Base-by-base conservation (phyloP, 2,797 vertebrate genomes). In the Melanotaenia pygmaea region DNA sequence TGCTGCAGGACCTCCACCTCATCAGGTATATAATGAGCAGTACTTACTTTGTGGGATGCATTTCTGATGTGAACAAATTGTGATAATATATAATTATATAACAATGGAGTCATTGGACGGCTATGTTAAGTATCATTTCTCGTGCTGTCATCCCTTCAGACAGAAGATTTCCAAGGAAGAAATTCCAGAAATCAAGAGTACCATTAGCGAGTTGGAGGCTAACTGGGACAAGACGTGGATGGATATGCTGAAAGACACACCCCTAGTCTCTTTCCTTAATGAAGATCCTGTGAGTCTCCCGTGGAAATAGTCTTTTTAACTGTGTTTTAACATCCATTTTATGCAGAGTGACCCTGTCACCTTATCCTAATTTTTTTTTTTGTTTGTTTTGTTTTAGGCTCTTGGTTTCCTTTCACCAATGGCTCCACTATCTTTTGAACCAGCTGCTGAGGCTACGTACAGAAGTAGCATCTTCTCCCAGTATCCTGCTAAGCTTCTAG, bases 181-280 rank as follows among this genome's bases (percentile, higher is more conserved):
- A 64, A 62, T 87, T 65, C 85, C 91, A 45, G 86, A 89, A 74
- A 24, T 91, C n/a, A 88, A 59, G 50, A 73, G 24, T 45, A 84
- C 80, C 7, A 26, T 95, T 83, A 69, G 26, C 65, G 89, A 86
- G 70, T 77, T 93, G 77, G 89, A 96, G 54, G 68, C 67, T 11
- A 75, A 91, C 3, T 98, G 96, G 96, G 81, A 96, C 80, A 88
- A 54, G 4, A 97, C 95, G 72, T 99, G 97, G 97, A 72, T 80
- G 75, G 90, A 73, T 0, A 84, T 70, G 61, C 90, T 97, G 64
- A 92, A 83, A 12, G 57, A 77, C 0, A 87, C 82, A 13, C 94
- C 96, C 22, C 93, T 95, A 1, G 43, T 72, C 37, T 87, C 94
- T 18, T 86, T 94, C 51, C 91, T 94, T 5, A 62, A 81, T 59